Conservation (phyloP, 2,888 invertebrate genomes). For the Drosophila seclusa region DNA sequence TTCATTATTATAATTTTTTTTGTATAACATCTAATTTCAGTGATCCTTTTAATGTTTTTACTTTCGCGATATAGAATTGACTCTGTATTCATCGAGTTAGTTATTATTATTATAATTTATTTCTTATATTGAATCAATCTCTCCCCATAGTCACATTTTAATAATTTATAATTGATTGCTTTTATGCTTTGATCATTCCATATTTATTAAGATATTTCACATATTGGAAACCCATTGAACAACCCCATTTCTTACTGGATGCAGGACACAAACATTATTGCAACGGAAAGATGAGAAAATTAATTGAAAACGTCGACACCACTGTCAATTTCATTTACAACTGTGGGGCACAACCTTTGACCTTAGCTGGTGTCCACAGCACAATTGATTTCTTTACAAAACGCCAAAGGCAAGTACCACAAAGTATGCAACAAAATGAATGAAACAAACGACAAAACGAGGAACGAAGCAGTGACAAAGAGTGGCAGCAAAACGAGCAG, state of each 20-base stretch:
- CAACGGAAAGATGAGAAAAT: slow-evolving; percentile 19
- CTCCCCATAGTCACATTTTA: not conserved
- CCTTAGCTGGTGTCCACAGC: slow-evolving; percentile 46
- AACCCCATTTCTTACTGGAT: slow-evolving; percentile 5
- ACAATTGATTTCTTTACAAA: slow-evolving; percentile 51
- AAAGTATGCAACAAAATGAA: slow-evolving; percentile 51
- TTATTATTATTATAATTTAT: not conserved
- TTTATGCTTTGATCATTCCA: not conserved
- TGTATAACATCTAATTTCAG: not conserved
- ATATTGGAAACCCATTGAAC: not conserved
- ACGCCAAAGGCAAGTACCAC: slow-evolving; percentile 25
- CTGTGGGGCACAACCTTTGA: slow-evolving; percentile 59
- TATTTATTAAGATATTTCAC: not conserved
- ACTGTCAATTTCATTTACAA: slow-evolving; percentile 53
- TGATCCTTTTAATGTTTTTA: not conserved
- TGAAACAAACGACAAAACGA: slow-evolving; percentile 38
- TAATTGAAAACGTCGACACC: slow-evolving; percentile 27
- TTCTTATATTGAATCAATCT: not conserved
- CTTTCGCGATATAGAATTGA: not conserved
- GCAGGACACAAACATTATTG: slow-evolving; percentile 2
- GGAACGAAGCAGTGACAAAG: slow-evolving; percentile 11
- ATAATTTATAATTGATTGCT: not conserved
- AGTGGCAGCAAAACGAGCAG: not conserved
- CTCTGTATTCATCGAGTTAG: not conserved
- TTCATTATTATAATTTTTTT: not conserved